Conservation (phyloP, 64 coral and sea anemone species). For the Dendronephthya gigantea region DNA sequence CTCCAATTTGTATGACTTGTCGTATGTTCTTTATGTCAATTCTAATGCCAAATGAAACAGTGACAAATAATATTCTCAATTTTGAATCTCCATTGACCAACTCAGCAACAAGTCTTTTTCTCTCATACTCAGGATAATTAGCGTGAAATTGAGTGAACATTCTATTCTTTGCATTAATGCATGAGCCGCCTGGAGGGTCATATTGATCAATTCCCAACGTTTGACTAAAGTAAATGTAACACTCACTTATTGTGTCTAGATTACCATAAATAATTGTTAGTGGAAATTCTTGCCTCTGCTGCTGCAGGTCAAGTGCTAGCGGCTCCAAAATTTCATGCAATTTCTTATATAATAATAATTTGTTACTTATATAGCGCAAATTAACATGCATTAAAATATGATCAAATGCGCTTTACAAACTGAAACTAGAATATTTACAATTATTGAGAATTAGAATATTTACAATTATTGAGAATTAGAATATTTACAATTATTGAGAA, state of each 20-base stretch:
- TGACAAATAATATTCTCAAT: background rate
- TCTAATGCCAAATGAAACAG: constrained; percentile 11
- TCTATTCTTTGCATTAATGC: background rate
- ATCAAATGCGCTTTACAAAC: too few species aligned
- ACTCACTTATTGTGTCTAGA: background rate
- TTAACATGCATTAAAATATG: too few species aligned
- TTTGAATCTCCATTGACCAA: background rate
- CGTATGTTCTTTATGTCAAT: background rate
- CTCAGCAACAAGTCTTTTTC: background rate
- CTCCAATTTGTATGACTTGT: background rate
- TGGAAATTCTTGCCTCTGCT: background rate
- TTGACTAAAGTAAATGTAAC: background rate
- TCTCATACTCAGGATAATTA: too few species aligned
- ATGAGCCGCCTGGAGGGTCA: background rate
- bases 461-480: too few species aligned
- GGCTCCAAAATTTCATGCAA: background rate
- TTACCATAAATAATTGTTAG: constrained; percentile 3
- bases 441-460: too few species aligned
- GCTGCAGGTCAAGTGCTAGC: background rate
- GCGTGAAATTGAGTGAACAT: background rate
- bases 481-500: too few species aligned
- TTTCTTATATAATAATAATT: too few species aligned
- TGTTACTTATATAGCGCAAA: too few species aligned
- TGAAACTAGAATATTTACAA: too few species aligned
- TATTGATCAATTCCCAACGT: too few species aligned